Evolutionary conservation across 1,140 invertebrate species (phyloP).

Genomic region (Cotesia vestalis): DNA sequence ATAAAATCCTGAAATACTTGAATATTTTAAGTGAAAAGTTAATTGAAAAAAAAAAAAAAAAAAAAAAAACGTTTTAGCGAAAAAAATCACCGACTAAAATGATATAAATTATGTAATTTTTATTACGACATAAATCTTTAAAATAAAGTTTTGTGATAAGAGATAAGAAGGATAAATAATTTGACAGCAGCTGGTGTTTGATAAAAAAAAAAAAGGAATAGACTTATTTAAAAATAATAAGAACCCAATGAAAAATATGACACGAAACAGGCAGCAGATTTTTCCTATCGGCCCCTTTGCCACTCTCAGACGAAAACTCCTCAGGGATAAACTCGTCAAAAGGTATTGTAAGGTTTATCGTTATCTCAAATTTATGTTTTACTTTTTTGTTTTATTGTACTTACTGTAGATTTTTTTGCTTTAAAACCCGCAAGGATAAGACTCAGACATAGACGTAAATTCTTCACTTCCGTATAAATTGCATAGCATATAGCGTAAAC

Average conservation of each 20-base stretch:
- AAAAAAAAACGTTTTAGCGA: not conserved
- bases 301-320: conserved; percentile 66
- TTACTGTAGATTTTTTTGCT: not conserved
- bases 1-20: not conserved
- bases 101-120: too few relatives aligned
- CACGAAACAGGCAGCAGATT: conserved; percentile 68
- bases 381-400: not conserved
- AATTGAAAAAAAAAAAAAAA: not conserved
- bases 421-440: not conserved
- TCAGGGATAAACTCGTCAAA: conserved; percentile 69
- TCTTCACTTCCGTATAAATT: conserved; percentile 30
- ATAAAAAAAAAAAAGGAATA: conserved; percentile 23
- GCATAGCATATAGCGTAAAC: conserved; percentile 4
- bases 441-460: conserved; percentile 4
- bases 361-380: conserved; percentile 7
- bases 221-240: conserved; percentile 30
- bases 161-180: conserved; percentile 15
- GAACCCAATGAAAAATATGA: conserved; percentile 57
- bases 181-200: conserved; percentile 16
- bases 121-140: not conserved
- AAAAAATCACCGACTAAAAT: conserved; percentile 1
- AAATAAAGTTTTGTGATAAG: not conserved
- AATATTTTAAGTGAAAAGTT: not conserved
- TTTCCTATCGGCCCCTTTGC: conserved; percentile 67
- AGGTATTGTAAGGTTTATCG: conserved; percentile 57